Conservation (phyloP, 2,113 vertebrate genomes). For the Lethenteron camtschaticum region DNA sequence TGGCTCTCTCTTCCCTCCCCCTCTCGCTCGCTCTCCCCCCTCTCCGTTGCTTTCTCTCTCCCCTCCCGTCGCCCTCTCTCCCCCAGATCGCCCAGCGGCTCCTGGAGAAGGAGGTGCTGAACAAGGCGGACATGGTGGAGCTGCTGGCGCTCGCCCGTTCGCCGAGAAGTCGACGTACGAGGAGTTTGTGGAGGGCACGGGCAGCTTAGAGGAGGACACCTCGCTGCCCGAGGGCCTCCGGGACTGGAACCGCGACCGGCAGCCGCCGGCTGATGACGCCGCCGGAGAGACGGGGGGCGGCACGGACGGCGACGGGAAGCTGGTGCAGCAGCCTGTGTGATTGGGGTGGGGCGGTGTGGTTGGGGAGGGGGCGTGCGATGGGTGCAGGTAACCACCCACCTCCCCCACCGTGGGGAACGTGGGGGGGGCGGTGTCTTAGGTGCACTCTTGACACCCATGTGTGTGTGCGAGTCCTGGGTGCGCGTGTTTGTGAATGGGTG, state of each 20-base stretch:
- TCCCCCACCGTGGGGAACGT: too few relatives aligned
- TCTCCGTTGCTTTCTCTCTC: background rate
- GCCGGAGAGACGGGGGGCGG: background rate
- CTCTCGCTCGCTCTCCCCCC: too few relatives aligned
- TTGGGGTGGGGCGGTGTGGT: too few relatives aligned
- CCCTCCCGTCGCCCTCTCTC: too few relatives aligned
- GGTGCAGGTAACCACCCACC: too few relatives aligned
- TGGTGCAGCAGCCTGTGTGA: too few relatives aligned
- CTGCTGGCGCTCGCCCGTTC: constrained; percentile 60
- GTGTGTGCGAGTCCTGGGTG: too few relatives aligned
- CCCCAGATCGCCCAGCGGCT: constrained; percentile 68
- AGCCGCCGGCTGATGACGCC: background rate
- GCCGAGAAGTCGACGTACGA: constrained; percentile 82
- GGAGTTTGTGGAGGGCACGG: constrained; percentile 89
- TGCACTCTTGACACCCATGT: too few relatives aligned
- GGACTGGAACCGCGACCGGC: constrained; percentile 76
- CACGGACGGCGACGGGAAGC: too few relatives aligned
- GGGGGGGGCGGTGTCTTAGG: too few relatives aligned
- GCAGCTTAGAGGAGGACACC: constrained; percentile 73
- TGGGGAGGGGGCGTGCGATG: too few relatives aligned
- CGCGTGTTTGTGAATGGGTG: too few relatives aligned
- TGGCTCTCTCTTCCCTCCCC: constrained; percentile 7
- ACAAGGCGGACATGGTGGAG: constrained; percentile 79
- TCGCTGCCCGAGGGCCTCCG: constrained; percentile 71
- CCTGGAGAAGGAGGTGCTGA: constrained; percentile 74